Conservation (phyloP, 1,140 invertebrate genomes). For the Drosophila bipectinata region DNA sequence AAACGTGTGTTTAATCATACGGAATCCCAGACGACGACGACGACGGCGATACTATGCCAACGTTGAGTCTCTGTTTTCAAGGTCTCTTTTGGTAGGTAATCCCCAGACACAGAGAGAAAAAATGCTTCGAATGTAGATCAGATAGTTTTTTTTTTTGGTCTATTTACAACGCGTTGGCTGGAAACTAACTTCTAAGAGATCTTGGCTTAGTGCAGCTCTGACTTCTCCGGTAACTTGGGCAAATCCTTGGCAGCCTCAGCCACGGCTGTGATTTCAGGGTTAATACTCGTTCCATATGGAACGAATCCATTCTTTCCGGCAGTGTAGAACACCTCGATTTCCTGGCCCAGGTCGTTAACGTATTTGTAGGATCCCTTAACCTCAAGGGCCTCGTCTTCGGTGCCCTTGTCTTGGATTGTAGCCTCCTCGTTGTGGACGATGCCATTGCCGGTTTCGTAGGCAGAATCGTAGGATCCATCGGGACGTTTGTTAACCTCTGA, state of each 20-base stretch:
- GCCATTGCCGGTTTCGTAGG: slow-evolving; percentile 57
- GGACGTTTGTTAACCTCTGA: slow-evolving; percentile 55
- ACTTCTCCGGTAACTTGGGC: slow-evolving; percentile 44
- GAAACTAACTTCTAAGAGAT: slow-evolving; percentile 15
- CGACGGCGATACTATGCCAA: slow-evolving; percentile 9
- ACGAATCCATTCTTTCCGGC: slow-evolving; percentile 79
- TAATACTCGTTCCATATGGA: slow-evolving; percentile 57
- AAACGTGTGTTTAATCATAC: slow-evolving; percentile 46
- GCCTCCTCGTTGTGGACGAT: slow-evolving; percentile 52
- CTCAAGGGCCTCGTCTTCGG: slow-evolving; percentile 61
- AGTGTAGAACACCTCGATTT: slow-evolving; percentile 73
- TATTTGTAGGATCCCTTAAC: slow-evolving; percentile 74
- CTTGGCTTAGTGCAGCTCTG: slow-evolving; percentile 1
- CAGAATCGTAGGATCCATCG: slow-evolving; percentile 51
- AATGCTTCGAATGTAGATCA: background rate
- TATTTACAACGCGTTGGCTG: slow-evolving; percentile 22
- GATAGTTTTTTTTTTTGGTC: slow-evolving; percentile 17
- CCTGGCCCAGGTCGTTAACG: slow-evolving; percentile 54
- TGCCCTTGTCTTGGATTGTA: slow-evolving; percentile 33
- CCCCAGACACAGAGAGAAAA: background rate
- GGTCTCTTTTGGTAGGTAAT: slow-evolving; percentile 27
- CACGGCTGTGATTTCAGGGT: slow-evolving; percentile 66
- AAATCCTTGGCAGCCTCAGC: slow-evolving; percentile 73
- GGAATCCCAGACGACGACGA: slow-evolving; percentile 3
- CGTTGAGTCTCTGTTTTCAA: slow-evolving; percentile 24